These are phyloP conservation scores for Polietes domitor DNA, from an alignment of 2,888 invertebrate genomes.

Conservation along the genomic window DNA sequence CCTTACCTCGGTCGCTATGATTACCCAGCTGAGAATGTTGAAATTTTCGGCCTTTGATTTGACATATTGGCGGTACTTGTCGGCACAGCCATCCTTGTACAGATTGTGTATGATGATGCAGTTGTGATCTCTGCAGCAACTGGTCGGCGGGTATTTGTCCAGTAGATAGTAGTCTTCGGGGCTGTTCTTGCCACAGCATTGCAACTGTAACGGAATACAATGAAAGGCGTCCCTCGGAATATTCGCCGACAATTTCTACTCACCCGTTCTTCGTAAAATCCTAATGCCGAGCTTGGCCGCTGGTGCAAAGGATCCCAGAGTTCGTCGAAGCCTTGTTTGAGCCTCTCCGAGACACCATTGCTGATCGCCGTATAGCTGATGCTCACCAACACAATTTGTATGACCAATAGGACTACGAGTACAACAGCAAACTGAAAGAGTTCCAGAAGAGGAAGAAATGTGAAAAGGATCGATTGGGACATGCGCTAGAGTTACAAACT, in stretches of 20 bases:
- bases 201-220: constrained; percentile 68
- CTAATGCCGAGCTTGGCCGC: constrained; percentile 69
- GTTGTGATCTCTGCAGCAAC: constrained; percentile 73
- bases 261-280: constrained; percentile 75
- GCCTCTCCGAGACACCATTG: constrained; percentile 69
- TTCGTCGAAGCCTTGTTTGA: constrained; percentile 75
- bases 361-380: constrained; percentile 72
- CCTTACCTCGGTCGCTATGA: constrained; percentile 74
- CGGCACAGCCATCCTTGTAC: constrained; percentile 73
- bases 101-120: constrained; percentile 73
- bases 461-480: neutral
- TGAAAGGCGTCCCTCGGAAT: neutral
- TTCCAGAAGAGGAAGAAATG: neutral
- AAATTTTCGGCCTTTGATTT: constrained; percentile 72
- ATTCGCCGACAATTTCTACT: constrained; percentile 32
- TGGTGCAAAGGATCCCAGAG: constrained; percentile 71
- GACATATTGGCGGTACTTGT: constrained; percentile 72
- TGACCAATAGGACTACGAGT: constrained; percentile 72
- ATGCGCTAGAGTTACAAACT: constrained; percentile 43
- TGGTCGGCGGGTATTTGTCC: constrained; percentile 72
- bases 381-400: constrained; percentile 75
- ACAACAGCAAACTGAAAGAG: constrained; percentile 74
- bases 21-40: constrained; percentile 74
- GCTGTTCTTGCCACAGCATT: constrained; percentile 76
- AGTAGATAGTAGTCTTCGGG: constrained; percentile 74